These are phyloP conservation scores for Maccullochella peelii DNA, from an alignment of 2,113 vertebrate genomes.

Conservation along the genomic window DNA sequence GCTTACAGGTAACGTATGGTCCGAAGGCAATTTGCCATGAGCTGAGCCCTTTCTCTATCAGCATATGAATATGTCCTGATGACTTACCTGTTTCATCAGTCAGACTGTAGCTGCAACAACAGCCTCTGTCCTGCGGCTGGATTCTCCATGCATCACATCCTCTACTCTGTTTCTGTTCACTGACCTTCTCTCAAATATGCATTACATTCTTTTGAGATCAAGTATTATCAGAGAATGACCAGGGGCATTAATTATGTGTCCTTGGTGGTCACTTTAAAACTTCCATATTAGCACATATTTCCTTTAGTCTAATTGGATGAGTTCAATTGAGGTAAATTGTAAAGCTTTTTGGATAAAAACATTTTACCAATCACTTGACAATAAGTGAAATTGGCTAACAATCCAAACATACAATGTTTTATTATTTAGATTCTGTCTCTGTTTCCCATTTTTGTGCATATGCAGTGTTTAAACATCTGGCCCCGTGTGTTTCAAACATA, in stretches of 20 bases:
- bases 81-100: slow-evolving; percentile 69
- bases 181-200: slow-evolving; percentile 10
- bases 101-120: slow-evolving; percentile 15
- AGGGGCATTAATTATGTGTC: background rate
- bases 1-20: slow-evolving; percentile 35
- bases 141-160: slow-evolving; percentile 15
- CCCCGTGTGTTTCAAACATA: too few relatives aligned
- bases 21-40: slow-evolving; percentile 56
- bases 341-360: too few relatives aligned
- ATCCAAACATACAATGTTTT: too few relatives aligned
- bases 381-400: too few relatives aligned
- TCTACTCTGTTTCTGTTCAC: background rate
- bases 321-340: too few relatives aligned
- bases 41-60: slow-evolving; percentile 44
- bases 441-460: too few relatives aligned
- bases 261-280: background rate
- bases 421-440: too few relatives aligned
- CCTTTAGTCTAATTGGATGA: background rate
- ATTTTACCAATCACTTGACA: too few relatives aligned
- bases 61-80: slow-evolving; percentile 62
- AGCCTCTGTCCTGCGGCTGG: slow-evolving; percentile 1
- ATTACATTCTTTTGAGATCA: slow-evolving; percentile 15
- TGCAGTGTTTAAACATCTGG: too few relatives aligned
- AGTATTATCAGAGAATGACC: background rate
- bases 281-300: background rate